phyloP scores from a whole-genome alignment of 2,888 invertebrate species.

The Macrophya annulata region DNA sequence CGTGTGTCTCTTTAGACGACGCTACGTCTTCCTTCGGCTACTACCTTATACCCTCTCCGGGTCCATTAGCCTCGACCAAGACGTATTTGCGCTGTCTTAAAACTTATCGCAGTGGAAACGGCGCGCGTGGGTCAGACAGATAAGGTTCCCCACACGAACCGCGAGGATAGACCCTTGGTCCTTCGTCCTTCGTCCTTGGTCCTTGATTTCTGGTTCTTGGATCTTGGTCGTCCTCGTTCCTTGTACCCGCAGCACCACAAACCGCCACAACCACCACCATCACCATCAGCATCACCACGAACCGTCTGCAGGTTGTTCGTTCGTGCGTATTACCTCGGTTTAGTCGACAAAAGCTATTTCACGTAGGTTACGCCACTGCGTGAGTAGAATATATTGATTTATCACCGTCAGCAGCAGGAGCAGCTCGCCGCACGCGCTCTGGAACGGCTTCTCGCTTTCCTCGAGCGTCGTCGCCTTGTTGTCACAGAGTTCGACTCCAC shows the following conservation, averaged over 20 bases:
- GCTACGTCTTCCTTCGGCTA: background rate
- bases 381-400: slow-evolving; percentile 76
- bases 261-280: background rate
- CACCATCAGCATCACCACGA: too few relatives aligned
- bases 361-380: slow-evolving; percentile 69
- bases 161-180: slow-evolving; percentile 13
- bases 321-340: slow-evolving; percentile 42
- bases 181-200: background rate
- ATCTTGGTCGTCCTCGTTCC: slow-evolving; percentile 21
- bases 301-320: slow-evolving; percentile 20
- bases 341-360: slow-evolving; percentile 53
- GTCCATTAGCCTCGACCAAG: slow-evolving; percentile 43
- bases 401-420: slow-evolving; percentile 63
- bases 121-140: slow-evolving; percentile 55
- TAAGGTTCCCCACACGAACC: slow-evolving; percentile 15
- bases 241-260: background rate
- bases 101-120: slow-evolving; percentile 53
- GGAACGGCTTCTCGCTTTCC: slow-evolving; percentile 31
- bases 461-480: slow-evolving; percentile 1
- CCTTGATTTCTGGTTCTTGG: background rate
- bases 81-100: slow-evolving; percentile 49
- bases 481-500: background rate
- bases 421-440: slow-evolving; percentile 44
- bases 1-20: background rate
- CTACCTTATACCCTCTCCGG: background rate